Conservation (phyloP, 2,113 vertebrate species). For the Ellobius talpinus region DNA sequence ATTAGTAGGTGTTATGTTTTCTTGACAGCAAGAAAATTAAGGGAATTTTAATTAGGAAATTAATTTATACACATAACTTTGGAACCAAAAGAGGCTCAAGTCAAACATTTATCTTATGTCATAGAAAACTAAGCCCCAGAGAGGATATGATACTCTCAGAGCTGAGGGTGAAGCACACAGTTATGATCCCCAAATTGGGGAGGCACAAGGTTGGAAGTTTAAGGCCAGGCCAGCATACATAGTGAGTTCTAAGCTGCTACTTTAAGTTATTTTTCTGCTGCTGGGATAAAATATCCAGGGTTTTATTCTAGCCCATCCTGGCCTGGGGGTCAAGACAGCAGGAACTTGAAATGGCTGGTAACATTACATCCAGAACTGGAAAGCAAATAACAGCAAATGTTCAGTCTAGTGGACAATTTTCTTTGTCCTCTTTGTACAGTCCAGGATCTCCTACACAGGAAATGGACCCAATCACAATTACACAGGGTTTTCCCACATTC, state of each 20-base stretch:
- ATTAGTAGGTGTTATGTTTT: not conserved
- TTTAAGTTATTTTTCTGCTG: not conserved
- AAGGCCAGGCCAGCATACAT: not conserved
- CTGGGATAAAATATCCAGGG: not conserved
- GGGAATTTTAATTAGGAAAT: conserved; percentile 13
- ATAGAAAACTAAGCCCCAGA: not conserved
- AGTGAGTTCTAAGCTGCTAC: not conserved
- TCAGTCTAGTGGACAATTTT: no score
- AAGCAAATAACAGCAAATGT: no score
- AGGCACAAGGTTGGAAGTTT: not conserved
- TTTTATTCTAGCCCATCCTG: not conserved
- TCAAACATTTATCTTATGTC: not conserved
- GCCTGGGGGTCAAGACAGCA: not conserved
- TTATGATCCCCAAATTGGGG: not conserved
- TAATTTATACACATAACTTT: not conserved
- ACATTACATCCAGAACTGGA: not conserved
- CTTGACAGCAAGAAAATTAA: conserved; percentile 2
- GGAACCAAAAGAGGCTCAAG: not conserved
- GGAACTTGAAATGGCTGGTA: no score
- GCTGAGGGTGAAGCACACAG: not conserved
- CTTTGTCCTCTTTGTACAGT: not conserved
- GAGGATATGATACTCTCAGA: not conserved
- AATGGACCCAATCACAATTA: not conserved
- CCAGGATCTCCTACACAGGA: not conserved
- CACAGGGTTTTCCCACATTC: not conserved